Conservation (phyloP, 2,113 vertebrate species). For the Anarhynchus alexandrinus region DNA sequence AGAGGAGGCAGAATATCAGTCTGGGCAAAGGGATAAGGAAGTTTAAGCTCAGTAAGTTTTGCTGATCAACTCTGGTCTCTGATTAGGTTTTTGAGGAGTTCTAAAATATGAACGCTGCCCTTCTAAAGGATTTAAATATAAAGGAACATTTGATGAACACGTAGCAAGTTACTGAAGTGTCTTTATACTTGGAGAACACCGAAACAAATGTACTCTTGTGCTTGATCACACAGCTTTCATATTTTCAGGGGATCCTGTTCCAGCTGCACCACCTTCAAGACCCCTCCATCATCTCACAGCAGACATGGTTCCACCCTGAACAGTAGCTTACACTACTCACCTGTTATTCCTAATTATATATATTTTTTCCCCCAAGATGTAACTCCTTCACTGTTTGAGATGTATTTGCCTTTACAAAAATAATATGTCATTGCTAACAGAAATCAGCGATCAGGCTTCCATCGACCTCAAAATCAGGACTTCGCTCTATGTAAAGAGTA, state of each 20-base stretch:
- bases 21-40: neutral
- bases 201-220: rapidly evolving
- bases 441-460: neutral
- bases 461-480: neutral
- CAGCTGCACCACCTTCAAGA: neutral
- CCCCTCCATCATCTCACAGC: neutral
- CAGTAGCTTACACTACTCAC: neutral
- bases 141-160: neutral
- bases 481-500: neutral
- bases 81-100: neutral
- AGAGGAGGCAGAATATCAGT: neutral
- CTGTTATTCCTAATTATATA: neutral
- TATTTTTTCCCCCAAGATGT: rapidly evolving
- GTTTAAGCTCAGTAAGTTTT: neutral
- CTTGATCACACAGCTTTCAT: neutral
- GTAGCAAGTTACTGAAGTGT: neutral
- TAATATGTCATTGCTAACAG: neutral
- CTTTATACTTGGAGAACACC: neutral
- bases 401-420: neutral
- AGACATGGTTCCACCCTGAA: neutral
- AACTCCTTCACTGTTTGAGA: neutral
- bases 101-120: neutral
- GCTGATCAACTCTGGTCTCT: neutral
- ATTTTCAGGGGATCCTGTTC: neutral
- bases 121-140: neutral